Evolutionary conservation across 2,888 invertebrate genomes (phyloP).

Genomic region (Cerceris rybyensis): DNA sequence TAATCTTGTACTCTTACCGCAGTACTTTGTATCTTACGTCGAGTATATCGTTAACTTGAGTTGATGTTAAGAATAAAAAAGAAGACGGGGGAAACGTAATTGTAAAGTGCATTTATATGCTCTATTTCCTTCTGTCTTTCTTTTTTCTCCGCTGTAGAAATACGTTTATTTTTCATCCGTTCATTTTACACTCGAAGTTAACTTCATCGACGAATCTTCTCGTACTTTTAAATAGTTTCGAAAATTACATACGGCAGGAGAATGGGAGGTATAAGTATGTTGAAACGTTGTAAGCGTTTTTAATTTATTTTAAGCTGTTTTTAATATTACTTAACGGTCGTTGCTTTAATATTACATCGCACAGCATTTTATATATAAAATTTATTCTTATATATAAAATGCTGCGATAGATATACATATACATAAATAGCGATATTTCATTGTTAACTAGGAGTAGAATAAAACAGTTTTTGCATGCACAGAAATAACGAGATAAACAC

Average conservation of each 20-base stretch:
- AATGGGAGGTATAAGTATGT: background rate
- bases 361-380: conserved; percentile 13
- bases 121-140: background rate
- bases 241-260: conserved; percentile 9
- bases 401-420: background rate
- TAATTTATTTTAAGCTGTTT: conserved; percentile 27
- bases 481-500: conserved; percentile 30
- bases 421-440: conserved; percentile 34
- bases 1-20: conserved; percentile 13
- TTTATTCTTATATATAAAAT: background rate
- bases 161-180: conserved; percentile 10
- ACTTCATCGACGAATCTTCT: conserved; percentile 36
- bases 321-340: background rate
- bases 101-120: conserved; percentile 52
- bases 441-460: conserved; percentile 51
- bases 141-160: conserved; percentile 1
- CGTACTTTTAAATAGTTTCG: conserved; percentile 20
- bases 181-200: conserved; percentile 7
- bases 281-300: conserved; percentile 1
- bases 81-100: conserved; percentile 15
- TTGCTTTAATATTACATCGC: background rate
- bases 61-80: background rate
- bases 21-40: background rate
- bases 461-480: conserved; percentile 33
- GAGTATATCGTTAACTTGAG: background rate